A percentile compares a stretch with the other conserved stretches of the same genome.
Conservation (phyloP, 1,140 invertebrate species). For the Zaprionus tsacasi region DNA sequence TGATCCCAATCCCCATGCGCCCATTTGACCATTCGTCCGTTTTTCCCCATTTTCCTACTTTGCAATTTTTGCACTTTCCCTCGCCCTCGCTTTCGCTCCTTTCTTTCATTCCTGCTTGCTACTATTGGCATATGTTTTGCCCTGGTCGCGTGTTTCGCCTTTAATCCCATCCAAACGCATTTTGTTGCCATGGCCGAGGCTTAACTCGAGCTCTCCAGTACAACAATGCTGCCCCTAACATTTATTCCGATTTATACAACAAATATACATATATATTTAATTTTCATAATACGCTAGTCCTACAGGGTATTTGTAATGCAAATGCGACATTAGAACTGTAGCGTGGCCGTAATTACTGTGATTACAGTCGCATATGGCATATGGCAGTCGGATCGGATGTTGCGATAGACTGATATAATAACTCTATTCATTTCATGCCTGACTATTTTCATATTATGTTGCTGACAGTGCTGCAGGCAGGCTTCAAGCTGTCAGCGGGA, state of each 20-base stretch:
- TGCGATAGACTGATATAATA: neutral
- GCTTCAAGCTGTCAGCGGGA: neutral
- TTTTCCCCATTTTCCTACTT: neutral
- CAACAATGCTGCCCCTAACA: conserved; percentile 11
- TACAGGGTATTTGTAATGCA: conserved; percentile 27
- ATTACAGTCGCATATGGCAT: neutral
- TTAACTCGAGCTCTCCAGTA: conserved; percentile 15
- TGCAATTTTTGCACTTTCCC: conserved; percentile 15
- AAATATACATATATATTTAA: conserved; percentile 38
- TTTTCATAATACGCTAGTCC: conserved; percentile 11
- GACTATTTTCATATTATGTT: neutral
- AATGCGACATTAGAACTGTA: neutral
- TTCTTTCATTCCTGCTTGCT: neutral
- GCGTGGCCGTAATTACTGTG: conserved; percentile 6
- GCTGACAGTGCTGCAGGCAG: neutral
- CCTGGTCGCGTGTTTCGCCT: conserved; percentile 43
- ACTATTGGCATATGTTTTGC: conserved; percentile 58
- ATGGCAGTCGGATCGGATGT: neutral
- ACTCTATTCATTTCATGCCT: neutral
- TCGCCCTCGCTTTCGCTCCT: conserved; percentile 5
- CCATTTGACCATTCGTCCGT: neutral
- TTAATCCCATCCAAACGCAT: conserved; percentile 67
- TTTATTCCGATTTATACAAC: conserved; percentile 51
- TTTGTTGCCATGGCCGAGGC: conserved; percentile 49
- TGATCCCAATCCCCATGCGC: conserved; percentile 37